Conservation (phyloP, 2,888 invertebrate genomes). For the Parochlus steinenii region DNA sequence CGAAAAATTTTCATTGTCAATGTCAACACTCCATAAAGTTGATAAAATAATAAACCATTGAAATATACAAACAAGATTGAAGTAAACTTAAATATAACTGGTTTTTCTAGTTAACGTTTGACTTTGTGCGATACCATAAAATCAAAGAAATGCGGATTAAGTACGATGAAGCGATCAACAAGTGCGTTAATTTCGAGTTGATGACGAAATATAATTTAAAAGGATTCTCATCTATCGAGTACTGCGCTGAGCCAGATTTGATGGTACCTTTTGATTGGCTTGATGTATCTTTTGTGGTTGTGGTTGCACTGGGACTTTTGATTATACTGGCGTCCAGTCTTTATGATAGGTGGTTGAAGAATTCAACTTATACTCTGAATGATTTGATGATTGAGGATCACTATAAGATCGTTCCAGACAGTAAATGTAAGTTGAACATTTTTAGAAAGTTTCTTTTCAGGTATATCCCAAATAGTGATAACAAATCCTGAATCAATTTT, state of each 20-base stretch:
- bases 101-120: slow-evolving; percentile 4
- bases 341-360: too few relatives aligned
- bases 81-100: not conserved
- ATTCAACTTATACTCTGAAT: not conserved
- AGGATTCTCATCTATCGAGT: slow-evolving; percentile 13
- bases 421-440: not conserved
- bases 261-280: not conserved
- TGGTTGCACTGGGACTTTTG: not conserved
- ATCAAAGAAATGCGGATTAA: not conserved
- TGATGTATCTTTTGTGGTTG: not conserved
- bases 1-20: slow-evolving; percentile 1
- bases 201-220: slow-evolving; percentile 12
- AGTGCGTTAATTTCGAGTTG: slow-evolving; percentile 14
- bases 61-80: too few relatives aligned
- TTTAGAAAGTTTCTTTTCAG: not conserved
- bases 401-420: not conserved
- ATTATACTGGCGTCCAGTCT: not conserved
- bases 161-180: slow-evolving; percentile 11
- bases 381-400: not conserved
- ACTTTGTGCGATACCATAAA: slow-evolving; percentile 8
- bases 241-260: slow-evolving; percentile 12
- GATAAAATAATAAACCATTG: too few relatives aligned
- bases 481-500: slow-evolving; percentile 1
- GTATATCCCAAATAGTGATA: not conserved
- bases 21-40: too few relatives aligned